These are phyloP conservation scores for Drosophila tropicalis DNA, from an alignment of 1,140 invertebrate genomes.

Conservation along the genomic window DNA sequence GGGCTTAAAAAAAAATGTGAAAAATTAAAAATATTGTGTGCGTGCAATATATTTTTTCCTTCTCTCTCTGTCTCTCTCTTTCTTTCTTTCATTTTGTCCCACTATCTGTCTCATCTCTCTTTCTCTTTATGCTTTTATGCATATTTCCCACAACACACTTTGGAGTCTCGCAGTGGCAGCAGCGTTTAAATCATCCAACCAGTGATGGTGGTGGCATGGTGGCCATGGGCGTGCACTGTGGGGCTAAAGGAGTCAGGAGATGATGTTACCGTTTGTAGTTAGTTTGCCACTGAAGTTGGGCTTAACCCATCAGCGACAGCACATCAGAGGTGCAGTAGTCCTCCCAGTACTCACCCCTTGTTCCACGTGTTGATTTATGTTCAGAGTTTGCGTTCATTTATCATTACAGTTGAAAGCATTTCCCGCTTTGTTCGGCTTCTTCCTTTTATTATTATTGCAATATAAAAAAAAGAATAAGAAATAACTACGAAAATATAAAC, in stretches of 20 bases:
- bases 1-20: constrained; percentile 57
- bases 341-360: constrained; percentile 4
- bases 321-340: constrained; percentile 58
- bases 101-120: constrained; percentile 33
- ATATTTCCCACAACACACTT: constrained; percentile 80
- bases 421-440: constrained; percentile 61
- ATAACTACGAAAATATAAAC: constrained; percentile 8
- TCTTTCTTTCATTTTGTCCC: constrained; percentile 54
- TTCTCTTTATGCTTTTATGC: constrained; percentile 72
- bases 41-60: constrained; percentile 43
- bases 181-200: constrained; percentile 71
- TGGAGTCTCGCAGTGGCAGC: constrained; percentile 58
- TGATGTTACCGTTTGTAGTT: constrained; percentile 55
- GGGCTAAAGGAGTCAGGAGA: constrained; percentile 24
- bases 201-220: not conserved
- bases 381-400: constrained; percentile 78
- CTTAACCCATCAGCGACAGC: constrained; percentile 69
- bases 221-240: not conserved
- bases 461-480: constrained; percentile 33
- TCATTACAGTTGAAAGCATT: constrained; percentile 81
- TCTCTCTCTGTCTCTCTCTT: constrained; percentile 24
- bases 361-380: constrained; percentile 65
- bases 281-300: constrained; percentile 72
- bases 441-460: constrained; percentile 64
- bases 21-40: constrained; percentile 77